Evolutionary conservation across 2,797 vertebrate genomes (phyloP).

Genomic region (Enteromius trimaculatus): DNA sequence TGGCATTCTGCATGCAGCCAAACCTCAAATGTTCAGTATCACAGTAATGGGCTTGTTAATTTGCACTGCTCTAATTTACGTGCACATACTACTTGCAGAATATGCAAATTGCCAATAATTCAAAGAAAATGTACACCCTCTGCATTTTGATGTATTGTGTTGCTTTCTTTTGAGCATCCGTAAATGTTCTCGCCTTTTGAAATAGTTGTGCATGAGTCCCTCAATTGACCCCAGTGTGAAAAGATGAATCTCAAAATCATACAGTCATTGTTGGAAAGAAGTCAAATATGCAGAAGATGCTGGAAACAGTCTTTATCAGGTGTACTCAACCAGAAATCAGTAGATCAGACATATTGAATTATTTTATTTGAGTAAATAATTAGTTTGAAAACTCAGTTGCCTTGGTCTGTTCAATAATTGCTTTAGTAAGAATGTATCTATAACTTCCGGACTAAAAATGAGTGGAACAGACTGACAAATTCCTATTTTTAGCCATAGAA

Average conservation of each 20-base stretch:
- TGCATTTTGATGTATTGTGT: background rate
- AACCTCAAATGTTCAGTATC: constrained; percentile 37
- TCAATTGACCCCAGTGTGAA: background rate
- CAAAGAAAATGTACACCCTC: background rate
- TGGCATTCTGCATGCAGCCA: constrained; percentile 32
- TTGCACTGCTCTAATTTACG: background rate
- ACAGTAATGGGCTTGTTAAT: constrained; percentile 27
- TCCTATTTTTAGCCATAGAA: constrained; percentile 74
- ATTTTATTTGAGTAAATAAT: background rate
- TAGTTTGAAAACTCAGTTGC: background rate
- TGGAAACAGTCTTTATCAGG: background rate
- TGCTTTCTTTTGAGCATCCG: background rate
- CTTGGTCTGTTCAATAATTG: background rate
- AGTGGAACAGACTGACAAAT: constrained; percentile 59
- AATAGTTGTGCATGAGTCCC: background rate
- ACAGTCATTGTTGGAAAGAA: background rate
- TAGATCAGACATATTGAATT: background rate
- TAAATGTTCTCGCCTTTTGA: background rate
- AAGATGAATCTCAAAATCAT: constrained; percentile 7
- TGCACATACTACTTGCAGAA: background rate
- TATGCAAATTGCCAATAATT: background rate
- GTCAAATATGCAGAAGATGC: background rate
- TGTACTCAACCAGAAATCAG: background rate
- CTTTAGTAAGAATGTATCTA: background rate
- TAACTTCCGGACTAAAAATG: background rate